Conservation (phyloP, 2,113 vertebrate genomes). For the Romanogobio albipinnatus region DNA sequence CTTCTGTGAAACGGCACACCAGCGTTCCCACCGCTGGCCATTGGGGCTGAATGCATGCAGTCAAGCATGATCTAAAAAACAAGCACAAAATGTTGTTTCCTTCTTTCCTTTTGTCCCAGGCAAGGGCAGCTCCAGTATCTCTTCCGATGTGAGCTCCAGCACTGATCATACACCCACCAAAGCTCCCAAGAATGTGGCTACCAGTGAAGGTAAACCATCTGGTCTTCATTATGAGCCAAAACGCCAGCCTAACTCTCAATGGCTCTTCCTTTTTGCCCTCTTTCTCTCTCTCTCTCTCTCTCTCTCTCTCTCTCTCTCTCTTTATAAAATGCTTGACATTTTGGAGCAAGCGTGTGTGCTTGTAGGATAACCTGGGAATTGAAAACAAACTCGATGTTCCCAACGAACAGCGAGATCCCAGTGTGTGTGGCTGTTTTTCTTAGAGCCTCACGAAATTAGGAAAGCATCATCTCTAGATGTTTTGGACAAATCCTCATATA, state of each 20-base stretch:
- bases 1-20: constrained; percentile 22
- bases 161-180: constrained; percentile 97
- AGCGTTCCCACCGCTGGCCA: not conserved
- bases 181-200: constrained; percentile 95
- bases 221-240: constrained; percentile 78
- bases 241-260: constrained; percentile 52
- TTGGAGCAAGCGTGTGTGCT: constrained; percentile 73
- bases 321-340: constrained; percentile 68
- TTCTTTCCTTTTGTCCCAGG: constrained; percentile 72
- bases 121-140: constrained; percentile 99
- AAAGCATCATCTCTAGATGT: too few species aligned
- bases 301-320: too few species aligned
- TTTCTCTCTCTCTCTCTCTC: constrained; percentile 35
- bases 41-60: not conserved
- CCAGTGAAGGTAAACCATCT: constrained; percentile 96
- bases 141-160: constrained; percentile 98
- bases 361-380: constrained; percentile 70
- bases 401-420: constrained; percentile 34
- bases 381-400: constrained; percentile 68
- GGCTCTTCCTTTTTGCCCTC: constrained; percentile 37
- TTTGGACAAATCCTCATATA: too few species aligned
- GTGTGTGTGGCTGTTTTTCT: constrained; percentile 33
- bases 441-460: not conserved
- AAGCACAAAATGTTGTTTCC: constrained; percentile 5
- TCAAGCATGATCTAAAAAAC: not conserved